These are phyloP conservation scores for Pagetopsis macropterus DNA, from an alignment of 2,797 vertebrate species.

Conservation along the genomic window DNA sequence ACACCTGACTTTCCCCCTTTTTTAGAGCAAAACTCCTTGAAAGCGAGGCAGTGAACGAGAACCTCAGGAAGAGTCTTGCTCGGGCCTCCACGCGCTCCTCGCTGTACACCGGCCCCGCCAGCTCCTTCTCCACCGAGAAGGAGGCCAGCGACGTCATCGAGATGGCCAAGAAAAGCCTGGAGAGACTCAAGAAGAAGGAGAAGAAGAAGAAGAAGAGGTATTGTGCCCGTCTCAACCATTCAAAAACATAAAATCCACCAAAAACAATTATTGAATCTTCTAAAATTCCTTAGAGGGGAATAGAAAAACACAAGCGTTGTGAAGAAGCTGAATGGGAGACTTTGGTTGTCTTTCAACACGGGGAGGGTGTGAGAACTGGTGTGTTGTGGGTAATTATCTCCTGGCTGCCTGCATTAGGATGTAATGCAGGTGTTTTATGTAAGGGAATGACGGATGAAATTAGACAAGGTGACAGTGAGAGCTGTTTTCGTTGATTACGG, in stretches of 20 bases:
- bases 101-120: constrained; percentile 83
- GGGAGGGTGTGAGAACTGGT: constrained; percentile 13
- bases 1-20: background rate
- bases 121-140: constrained; percentile 88
- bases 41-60: constrained; percentile 94
- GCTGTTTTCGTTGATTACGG: constrained; percentile 30
- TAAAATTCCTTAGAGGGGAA: background rate
- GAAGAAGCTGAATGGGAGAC: too few species aligned
- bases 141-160: constrained; percentile 94
- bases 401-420: constrained; percentile 5
- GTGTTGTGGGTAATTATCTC: constrained; percentile 58
- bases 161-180: constrained; percentile 95
- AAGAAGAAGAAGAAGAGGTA: constrained; percentile 97
- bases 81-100: constrained; percentile 89
- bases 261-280: background rate
- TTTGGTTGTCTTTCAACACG: background rate
- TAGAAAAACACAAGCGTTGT: too few species aligned
- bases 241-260: too few species aligned
- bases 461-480: constrained; percentile 24
- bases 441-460: constrained; percentile 16
- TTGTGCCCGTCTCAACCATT: too few species aligned
- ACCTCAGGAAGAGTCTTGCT: constrained; percentile 91
- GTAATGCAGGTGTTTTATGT: constrained; percentile 27
- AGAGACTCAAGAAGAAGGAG: constrained; percentile 95
- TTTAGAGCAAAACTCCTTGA: constrained; percentile 93